Percentiles rank a stretch among this genome's conserved stretches.
These are phyloP conservation scores for Pseudomyrmex sp. DNA, from an alignment of 1,140 invertebrate species.

Conservation along the genomic window DNA sequence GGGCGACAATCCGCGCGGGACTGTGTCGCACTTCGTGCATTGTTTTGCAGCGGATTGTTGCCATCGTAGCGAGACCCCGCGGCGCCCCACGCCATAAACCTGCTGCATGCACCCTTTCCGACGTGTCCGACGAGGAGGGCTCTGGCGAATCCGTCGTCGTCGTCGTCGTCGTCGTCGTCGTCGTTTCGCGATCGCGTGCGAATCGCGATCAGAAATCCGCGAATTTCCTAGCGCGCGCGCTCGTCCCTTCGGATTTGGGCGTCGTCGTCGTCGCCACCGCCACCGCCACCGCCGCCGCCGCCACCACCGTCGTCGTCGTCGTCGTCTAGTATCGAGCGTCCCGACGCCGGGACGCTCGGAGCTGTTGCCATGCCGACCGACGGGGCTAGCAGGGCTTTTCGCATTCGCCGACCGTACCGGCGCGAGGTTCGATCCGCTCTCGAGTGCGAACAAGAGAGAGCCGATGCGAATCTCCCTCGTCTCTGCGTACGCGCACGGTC, in stretches of 20 bases:
- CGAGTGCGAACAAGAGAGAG: slow-evolving; percentile 60
- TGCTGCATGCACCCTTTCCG: not conserved
- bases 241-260: slow-evolving; percentile 81
- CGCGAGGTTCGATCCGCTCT: slow-evolving; percentile 63
- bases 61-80: slow-evolving; percentile 47
- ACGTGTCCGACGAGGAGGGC: not conserved
- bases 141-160: slow-evolving; percentile 12
- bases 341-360: slow-evolving; percentile 83
- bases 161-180: no score
- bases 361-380: slow-evolving; percentile 85
- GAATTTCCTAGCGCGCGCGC: slow-evolving; percentile 24
- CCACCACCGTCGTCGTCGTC: slow-evolving; percentile 48
- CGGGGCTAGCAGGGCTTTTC: slow-evolving; percentile 81
- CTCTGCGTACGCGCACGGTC: no score
- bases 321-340: slow-evolving; percentile 85
- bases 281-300: not conserved
- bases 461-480: not conserved
- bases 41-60: slow-evolving; percentile 49
- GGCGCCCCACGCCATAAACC: slow-evolving; percentile 25
- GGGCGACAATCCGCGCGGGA: no score
- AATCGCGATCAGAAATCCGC: slow-evolving; percentile 56
- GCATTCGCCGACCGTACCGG: slow-evolving; percentile 68
- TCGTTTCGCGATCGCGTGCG: slow-evolving; percentile 39
- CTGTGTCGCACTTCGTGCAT: slow-evolving; percentile 14
- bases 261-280: slow-evolving; percentile 59